Evolutionary conservation across 2,797 vertebrate genomes (phyloP), one percentile per base, ranked within the genome.

Genomic region (Salarias fasciatus): DNA sequence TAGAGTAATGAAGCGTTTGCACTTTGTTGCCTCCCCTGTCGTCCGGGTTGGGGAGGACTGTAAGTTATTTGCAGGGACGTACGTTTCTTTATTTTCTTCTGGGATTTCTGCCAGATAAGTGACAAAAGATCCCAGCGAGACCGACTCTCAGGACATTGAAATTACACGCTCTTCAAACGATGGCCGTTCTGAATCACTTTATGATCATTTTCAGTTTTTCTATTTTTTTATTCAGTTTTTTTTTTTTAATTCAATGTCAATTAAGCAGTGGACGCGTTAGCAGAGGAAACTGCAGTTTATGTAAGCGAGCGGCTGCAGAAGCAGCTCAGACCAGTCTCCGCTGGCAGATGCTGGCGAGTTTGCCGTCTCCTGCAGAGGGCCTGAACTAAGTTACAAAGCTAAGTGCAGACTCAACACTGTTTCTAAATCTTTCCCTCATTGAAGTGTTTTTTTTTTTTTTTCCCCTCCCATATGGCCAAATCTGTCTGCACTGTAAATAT

Each of bases 311-410:
- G 45, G 31, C 35, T 44, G 14, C 6, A 4, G 12, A 35, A 53
- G 45, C 41, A 35, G 56, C 74, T 65, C 56, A 38, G 44, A 71
- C 53, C 51, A 41, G 68, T 63, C 28, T 53, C 48, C 2, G 28
- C 57, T 67, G 57, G 30, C 30, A 31, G 30, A 31, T 4, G 8
- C 30, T 11, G 6, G 24, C 46, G 47, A 61, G 30, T 37, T 30
- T 10, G 1, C 13, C 3, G 6, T 57, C 60, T 75, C 53, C 63
- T 68, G 57, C 53, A 45, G 58, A 63, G 42, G 18, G 43, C 41
- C 49, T 9, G 35, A 11, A 52, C 11, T 13, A 48, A 37, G 35
- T 37, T 10, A 37, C 35, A 37, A 49, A 56, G 24, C 67, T 37
- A 35, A 53, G 53, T 54, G 51, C 47, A 63, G 50, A 43, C 57